Conservation (phyloP, 1,140 invertebrate species). For the Wiebesia pumilae region DNA sequence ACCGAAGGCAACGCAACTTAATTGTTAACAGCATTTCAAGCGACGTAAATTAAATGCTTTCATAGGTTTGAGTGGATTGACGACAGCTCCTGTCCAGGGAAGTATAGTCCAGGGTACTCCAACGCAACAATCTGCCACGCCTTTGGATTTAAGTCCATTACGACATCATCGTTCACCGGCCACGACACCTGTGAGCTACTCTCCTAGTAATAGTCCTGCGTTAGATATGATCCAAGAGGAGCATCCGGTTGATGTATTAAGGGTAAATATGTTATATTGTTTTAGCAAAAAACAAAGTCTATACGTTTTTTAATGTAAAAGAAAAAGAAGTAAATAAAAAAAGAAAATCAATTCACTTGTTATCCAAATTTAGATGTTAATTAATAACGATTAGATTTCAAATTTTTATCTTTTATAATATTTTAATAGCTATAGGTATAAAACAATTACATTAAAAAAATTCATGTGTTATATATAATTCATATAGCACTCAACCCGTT, state of each 20-base stretch:
- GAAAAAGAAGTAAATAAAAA: too few relatives aligned
- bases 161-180: constrained; percentile 73
- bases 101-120: constrained; percentile 74
- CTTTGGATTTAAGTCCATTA: constrained; percentile 72
- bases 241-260: constrained; percentile 75
- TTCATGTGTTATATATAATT: constrained; percentile 33
- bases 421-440: constrained; percentile 13
- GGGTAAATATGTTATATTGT: constrained; percentile 62
- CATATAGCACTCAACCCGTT: constrained; percentile 26
- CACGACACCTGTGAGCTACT: constrained; percentile 74
- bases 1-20: neutral
- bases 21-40: neutral
- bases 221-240: constrained; percentile 93
- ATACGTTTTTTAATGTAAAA: neutral
- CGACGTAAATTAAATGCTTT: neutral
- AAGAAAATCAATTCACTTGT: neutral
- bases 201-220: constrained; percentile 78
- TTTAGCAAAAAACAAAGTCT: constrained; percentile 13
- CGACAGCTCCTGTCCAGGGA: constrained; percentile 70
- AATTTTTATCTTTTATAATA: neutral
- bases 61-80: constrained; percentile 70
- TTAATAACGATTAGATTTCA: neutral
- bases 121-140: constrained; percentile 70
- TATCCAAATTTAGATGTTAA: neutral
- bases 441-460: constrained; percentile 19